Evolutionary conservation across 2,113 vertebrate genomes (phyloP).

Genomic region (Jacana jacana): DNA sequence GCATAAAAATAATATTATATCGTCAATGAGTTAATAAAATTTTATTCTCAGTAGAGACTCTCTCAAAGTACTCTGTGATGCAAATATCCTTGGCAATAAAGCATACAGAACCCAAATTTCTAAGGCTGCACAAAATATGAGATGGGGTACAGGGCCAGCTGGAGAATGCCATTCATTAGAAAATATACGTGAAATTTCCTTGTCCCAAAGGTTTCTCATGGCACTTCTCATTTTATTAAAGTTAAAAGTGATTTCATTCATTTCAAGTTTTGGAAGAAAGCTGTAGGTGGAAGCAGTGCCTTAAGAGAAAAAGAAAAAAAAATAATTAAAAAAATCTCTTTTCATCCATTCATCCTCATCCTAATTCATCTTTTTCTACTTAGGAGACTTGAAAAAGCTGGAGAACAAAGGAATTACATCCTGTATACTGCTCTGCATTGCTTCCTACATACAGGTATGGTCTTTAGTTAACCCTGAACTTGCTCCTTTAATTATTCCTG

Average conservation of each 20-base stretch:
- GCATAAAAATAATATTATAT: neutral
- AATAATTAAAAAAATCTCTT: neutral
- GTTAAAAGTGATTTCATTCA: slow-evolving; percentile 23
- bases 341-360: neutral
- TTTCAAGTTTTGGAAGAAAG: slow-evolving; percentile 26
- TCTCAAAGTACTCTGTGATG: neutral
- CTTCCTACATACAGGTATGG: neutral
- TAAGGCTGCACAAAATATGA: neutral
- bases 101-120: neutral
- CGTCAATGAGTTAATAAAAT: slow-evolving; percentile 28
- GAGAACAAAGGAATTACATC: neutral
- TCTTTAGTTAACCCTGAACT: neutral
- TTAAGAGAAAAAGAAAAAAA: neutral
- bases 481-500: neutral
- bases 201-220: slow-evolving; percentile 11
- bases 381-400: neutral
- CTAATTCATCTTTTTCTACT: neutral
- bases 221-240: slow-evolving; percentile 27
- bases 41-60: neutral
- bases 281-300: slow-evolving; percentile 23
- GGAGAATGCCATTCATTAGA: slow-evolving; percentile 18
- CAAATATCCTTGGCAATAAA: neutral
- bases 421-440: neutral
- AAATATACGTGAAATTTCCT: neutral
- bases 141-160: neutral